Percentiles rank a stretch among this genome's conserved stretches.
These are phyloP conservation scores for Cricetomys ansorgei DNA, from an alignment of 2,113 vertebrate species.

Conservation along the genomic window DNA sequence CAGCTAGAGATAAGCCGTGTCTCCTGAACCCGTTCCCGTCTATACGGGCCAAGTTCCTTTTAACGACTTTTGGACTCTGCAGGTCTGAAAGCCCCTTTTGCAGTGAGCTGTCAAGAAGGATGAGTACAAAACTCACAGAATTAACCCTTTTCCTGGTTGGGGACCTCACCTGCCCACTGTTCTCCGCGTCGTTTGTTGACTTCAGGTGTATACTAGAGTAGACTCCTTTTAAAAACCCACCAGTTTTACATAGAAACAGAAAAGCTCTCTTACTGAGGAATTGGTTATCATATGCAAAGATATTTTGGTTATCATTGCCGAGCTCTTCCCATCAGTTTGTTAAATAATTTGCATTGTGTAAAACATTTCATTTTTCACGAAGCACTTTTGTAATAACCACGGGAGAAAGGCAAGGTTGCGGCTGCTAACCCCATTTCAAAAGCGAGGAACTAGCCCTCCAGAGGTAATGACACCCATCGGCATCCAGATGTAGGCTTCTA, in stretches of 20 bases:
- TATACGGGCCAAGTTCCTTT: not conserved
- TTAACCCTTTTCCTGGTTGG: not conserved
- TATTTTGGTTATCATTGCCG: constrained; percentile 30
- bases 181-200: not conserved
- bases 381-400: not conserved
- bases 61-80: not conserved
- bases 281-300: not conserved
- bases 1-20: not conserved
- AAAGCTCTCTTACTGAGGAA: not conserved
- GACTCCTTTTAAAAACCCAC: not conserved
- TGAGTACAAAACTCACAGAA: not conserved
- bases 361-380: constrained; percentile 23
- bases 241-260: not conserved
- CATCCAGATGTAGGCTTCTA: not conserved
- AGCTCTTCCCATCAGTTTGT: constrained; percentile 12
- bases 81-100: not conserved
- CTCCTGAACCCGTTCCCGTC: not conserved
- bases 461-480: not conserved
- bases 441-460: not conserved
- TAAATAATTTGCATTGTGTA: constrained; percentile 21
- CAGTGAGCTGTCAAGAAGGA: not conserved
- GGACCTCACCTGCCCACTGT: not conserved
- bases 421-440: not conserved
- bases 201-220: not conserved
- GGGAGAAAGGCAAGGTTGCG: constrained; percentile 14